Evolutionary conservation across 2,888 invertebrate genomes (phyloP).

Genomic region (Drosophila setosimentum): DNA sequence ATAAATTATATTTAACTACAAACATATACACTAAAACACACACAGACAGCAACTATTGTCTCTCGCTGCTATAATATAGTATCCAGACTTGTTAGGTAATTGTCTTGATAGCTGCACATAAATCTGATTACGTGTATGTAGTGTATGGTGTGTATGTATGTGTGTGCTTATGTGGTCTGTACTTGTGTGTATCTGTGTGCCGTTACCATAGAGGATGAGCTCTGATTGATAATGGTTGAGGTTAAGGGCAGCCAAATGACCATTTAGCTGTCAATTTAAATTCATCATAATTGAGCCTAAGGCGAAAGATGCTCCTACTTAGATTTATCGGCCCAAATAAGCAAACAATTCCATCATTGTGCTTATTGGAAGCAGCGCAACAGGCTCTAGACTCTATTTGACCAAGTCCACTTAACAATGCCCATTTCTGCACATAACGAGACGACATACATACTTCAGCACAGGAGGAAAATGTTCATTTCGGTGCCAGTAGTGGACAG

Average conservation of each 20-base stretch:
- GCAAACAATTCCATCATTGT: constrained; percentile 57
- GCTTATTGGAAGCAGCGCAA: constrained; percentile 35
- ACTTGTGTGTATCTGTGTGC: constrained; percentile 2
- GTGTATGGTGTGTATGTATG: neutral
- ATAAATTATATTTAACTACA: constrained; percentile 76
- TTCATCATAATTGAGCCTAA: constrained; percentile 61
- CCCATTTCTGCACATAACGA: constrained; percentile 70
- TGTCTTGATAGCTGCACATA: constrained; percentile 72
- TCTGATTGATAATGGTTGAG: constrained; percentile 71
- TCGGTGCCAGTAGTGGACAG: constrained; percentile 6
- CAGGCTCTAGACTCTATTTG: constrained; percentile 34
- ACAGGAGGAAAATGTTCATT: constrained; percentile 3
- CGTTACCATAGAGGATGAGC: constrained; percentile 32
- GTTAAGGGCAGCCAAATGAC: constrained; percentile 37
- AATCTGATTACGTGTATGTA: constrained; percentile 55
- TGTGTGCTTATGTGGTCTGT: constrained; percentile 4
- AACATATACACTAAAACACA: constrained; percentile 26
- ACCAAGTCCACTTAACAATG: constrained; percentile 41
- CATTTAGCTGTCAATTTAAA: constrained; percentile 63
- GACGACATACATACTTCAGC: constrained; percentile 63
- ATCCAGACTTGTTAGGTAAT: constrained; percentile 59
- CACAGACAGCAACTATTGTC: constrained; percentile 14
- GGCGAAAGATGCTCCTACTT: constrained; percentile 15
- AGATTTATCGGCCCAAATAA: constrained; percentile 65
- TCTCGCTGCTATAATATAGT: constrained; percentile 22